phyloP scores from a whole-genome alignment of 1,140 invertebrate species.

The Pogonomyrmex barbatus region DNA sequence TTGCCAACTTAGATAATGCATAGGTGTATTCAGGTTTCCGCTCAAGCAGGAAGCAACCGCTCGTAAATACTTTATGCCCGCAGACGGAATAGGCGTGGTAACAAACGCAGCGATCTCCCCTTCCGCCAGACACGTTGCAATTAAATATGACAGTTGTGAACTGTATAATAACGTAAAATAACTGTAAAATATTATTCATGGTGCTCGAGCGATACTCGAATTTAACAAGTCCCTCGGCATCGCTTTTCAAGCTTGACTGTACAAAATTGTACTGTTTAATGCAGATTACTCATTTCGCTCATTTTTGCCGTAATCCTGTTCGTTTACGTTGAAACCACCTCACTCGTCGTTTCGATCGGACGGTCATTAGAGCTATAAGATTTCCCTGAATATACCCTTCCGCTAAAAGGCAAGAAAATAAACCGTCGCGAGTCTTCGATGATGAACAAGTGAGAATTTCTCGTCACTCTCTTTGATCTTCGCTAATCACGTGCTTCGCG shows the following conservation, averaged over 20 bases:
- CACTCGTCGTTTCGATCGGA: no score
- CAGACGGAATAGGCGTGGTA: slow-evolving; percentile 25
- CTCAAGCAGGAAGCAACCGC: slow-evolving; percentile 36
- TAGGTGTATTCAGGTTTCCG: slow-evolving; percentile 35
- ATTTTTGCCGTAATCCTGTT: not conserved
- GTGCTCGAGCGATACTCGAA: not conserved
- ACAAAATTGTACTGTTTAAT: not conserved
- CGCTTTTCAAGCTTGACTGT: not conserved
- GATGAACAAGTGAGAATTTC: slow-evolving; percentile 1
- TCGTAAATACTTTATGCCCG: slow-evolving; percentile 44
- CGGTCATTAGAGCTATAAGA: not conserved
- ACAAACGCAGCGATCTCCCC: slow-evolving; percentile 21
- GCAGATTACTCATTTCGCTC: not conserved
- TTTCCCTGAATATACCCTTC: not conserved
- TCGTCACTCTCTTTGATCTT: slow-evolving; percentile 2
- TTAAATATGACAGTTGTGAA: slow-evolving; percentile 34
- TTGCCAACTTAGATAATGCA: slow-evolving; percentile 30
- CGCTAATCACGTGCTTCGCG: slow-evolving; percentile 12
- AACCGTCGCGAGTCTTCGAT: not conserved
- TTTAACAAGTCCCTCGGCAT: not conserved
- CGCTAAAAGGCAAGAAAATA: slow-evolving; percentile 3
- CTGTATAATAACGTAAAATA: not conserved
- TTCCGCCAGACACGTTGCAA: not conserved
- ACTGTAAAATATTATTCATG: not conserved
- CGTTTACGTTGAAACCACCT: not conserved